These are phyloP conservation scores for Drosophila athabasca DNA, from an alignment of 1,140 invertebrate species.

Conservation along the genomic window DNA sequence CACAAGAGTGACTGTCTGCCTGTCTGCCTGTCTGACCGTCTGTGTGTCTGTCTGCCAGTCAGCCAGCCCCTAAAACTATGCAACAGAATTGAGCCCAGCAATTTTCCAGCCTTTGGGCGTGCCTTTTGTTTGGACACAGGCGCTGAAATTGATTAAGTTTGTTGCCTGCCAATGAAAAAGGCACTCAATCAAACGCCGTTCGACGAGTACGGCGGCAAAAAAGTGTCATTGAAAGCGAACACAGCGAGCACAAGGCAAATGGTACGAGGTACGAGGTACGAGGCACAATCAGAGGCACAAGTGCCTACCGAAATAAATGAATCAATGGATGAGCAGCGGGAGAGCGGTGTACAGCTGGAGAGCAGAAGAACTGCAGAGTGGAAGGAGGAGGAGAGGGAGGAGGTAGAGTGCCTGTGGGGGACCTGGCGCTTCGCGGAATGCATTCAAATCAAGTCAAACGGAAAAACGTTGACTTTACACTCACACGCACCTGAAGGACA, in stretches of 20 bases:
- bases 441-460: slow-evolving; percentile 75
- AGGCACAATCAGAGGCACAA: slow-evolving; percentile 20
- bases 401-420: not conserved
- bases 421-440: slow-evolving; percentile 13
- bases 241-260: not conserved
- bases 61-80: slow-evolving; percentile 43
- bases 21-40: slow-evolving; percentile 9
- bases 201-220: slow-evolving; percentile 21
- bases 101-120: slow-evolving; percentile 74
- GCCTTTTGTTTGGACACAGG: slow-evolving; percentile 77
- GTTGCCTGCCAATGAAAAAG: slow-evolving; percentile 75
- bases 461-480: slow-evolving; percentile 68
- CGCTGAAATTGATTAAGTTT: slow-evolving; percentile 79
- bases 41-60: slow-evolving; percentile 24
- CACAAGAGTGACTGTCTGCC: slow-evolving; percentile 15
- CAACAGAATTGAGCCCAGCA: slow-evolving; percentile 35
- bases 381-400: not conserved
- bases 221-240: slow-evolving; percentile 50
- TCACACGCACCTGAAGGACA: slow-evolving; percentile 35
- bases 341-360: not conserved
- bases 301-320: slow-evolving; percentile 59
- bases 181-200: slow-evolving; percentile 69
- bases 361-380: not conserved
- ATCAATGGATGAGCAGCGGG: slow-evolving; percentile 36
- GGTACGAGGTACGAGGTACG: slow-evolving; percentile 16